Evolutionary conservation across 2,888 invertebrate genomes (phyloP).

Genomic region (Thecocarcelia acutangulata): DNA sequence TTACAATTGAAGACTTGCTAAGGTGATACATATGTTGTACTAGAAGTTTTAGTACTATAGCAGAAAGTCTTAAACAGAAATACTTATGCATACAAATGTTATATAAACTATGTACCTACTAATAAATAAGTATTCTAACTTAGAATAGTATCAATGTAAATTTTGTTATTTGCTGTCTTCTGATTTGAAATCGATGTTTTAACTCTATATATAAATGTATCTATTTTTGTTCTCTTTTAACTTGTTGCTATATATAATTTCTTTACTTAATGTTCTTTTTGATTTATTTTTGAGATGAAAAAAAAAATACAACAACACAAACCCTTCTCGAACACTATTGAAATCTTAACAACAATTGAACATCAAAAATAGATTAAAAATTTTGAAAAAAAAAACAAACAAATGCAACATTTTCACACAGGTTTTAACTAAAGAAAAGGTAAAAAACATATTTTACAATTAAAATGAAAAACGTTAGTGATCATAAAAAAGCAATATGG

Average conservation of each 20-base stretch:
- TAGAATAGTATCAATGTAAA: conserved; percentile 57
- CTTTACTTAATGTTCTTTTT: conserved; percentile 48
- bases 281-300: conserved; percentile 23
- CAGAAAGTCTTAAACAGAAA: no score
- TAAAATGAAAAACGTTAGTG: conserved; percentile 62
- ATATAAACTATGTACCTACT: conserved; percentile 1
- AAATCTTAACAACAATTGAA: conserved; percentile 38
- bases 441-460: conserved; percentile 40
- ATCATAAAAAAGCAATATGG: conserved; percentile 80
- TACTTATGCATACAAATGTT: neutral
- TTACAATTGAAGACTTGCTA: no score
- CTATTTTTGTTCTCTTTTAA: conserved; percentile 58
- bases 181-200: conserved; percentile 60
- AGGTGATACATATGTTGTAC: no score
- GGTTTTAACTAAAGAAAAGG: conserved; percentile 46
- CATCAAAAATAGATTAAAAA: conserved; percentile 37
- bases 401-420: conserved; percentile 9
- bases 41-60: no score
- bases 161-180: conserved; percentile 63
- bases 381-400: neutral
- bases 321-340: conserved; percentile 39
- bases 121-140: neutral
- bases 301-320: conserved; percentile 35
- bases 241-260: conserved; percentile 42
- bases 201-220: conserved; percentile 23